Conservation (phyloP, 2,113 vertebrate species). For the Sebastes fasciatus region DNA sequence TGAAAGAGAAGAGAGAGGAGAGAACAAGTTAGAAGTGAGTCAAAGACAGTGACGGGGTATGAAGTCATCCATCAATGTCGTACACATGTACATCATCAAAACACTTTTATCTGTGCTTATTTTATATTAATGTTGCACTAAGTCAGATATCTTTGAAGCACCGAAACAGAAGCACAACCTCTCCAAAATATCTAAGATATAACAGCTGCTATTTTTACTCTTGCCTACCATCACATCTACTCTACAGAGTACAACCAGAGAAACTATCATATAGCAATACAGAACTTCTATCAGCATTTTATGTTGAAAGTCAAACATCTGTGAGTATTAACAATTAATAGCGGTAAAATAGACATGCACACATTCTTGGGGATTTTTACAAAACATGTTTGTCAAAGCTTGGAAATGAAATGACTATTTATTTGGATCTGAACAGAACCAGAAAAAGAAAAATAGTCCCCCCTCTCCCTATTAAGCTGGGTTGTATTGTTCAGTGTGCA, state of each 20-base stretch:
- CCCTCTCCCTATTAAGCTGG: neutral
- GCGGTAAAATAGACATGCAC: neutral
- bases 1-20: constrained; percentile 74
- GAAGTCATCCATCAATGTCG: neutral
- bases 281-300: neutral
- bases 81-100: constrained; percentile 1
- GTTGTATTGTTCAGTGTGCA: neutral
- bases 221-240: neutral
- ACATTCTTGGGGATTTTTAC: neutral
- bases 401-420: neutral
- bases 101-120: neutral
- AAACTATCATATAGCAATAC: neutral
- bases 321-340: neutral
- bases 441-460: neutral
- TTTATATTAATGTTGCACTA: neutral
- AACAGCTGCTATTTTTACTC: neutral
- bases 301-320: neutral
- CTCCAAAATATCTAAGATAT: neutral
- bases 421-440: neutral
- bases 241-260: neutral
- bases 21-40: constrained; percentile 8
- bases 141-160: neutral
- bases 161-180: neutral
- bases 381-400: neutral
- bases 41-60: neutral